Percentiles rank a stretch among this genome's conserved stretches.
These are phyloP conservation scores for Eugnorisma glareosa DNA, from an alignment of 2,888 invertebrate genomes.

Conservation along the genomic window DNA sequence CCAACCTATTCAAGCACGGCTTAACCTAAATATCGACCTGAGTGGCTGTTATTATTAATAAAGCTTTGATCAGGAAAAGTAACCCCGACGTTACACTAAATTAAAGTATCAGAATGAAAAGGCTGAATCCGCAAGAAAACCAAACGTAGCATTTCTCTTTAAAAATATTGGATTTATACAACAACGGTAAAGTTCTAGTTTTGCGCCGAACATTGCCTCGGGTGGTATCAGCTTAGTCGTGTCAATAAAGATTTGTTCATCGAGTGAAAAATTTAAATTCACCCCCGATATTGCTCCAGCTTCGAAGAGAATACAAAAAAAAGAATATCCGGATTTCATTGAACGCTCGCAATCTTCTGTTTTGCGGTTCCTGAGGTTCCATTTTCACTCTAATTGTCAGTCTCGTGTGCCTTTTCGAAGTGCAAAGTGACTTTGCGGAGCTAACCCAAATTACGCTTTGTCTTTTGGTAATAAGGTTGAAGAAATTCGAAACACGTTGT, in stretches of 20 bases:
- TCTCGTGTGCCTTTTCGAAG: slow-evolving; percentile 22
- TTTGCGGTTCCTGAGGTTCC: slow-evolving; percentile 38
- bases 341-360: slow-evolving; percentile 60
- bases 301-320: slow-evolving; percentile 70
- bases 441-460: slow-evolving; percentile 65
- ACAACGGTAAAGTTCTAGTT: slow-evolving; percentile 54
- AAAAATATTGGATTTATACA: slow-evolving; percentile 74
- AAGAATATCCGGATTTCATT: slow-evolving; percentile 69
- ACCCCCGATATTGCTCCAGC: slow-evolving; percentile 71
- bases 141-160: slow-evolving; percentile 21
- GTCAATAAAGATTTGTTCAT: slow-evolving; percentile 78
- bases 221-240: slow-evolving; percentile 68
- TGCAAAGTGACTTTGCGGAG: slow-evolving; percentile 49
- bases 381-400: slow-evolving; percentile 36
- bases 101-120: slow-evolving; percentile 19
- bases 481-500: slow-evolving; percentile 64
- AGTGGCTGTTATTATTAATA: too few relatives aligned
- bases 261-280: slow-evolving; percentile 79
- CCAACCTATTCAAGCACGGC: too few relatives aligned
- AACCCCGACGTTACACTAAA: not conserved
- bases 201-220: slow-evolving; percentile 44
- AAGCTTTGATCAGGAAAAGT: not conserved
- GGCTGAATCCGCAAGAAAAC: slow-evolving; percentile 25
- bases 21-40: too few relatives aligned
- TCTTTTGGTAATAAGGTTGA: slow-evolving; percentile 56